Evolutionary conservation across 1,140 invertebrate genomes (phyloP).

Genomic region (Pseudoatta argentina): DNA sequence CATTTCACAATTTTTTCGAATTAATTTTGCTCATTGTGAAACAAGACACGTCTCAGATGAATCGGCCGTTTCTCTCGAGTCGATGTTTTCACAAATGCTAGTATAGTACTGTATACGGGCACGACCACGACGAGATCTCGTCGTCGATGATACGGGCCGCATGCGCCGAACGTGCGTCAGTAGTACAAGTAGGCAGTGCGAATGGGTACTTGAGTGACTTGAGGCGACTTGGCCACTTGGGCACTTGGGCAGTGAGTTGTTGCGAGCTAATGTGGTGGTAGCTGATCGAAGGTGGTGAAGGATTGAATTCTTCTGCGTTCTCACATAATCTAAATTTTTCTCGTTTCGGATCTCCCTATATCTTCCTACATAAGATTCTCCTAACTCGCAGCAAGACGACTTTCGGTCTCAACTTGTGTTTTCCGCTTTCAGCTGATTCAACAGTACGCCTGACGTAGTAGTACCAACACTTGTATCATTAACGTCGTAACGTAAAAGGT

Average conservation of each 20-base stretch:
- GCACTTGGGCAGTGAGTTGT: slow-evolving; percentile 24
- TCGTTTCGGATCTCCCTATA: slow-evolving; percentile 13
- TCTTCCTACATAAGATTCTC: neutral
- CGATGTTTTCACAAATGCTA: slow-evolving; percentile 46
- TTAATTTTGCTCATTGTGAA: neutral
- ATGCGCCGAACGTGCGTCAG: slow-evolving; percentile 32
- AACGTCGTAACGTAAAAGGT: slow-evolving; percentile 67
- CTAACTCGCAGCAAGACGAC: neutral
- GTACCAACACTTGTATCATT: slow-evolving; percentile 54
- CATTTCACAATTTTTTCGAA: neutral
- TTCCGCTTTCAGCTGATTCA: slow-evolving; percentile 76
- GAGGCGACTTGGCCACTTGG: no score
- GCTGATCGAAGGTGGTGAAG: no score
- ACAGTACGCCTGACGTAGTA: slow-evolving; percentile 65
- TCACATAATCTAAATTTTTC: slow-evolving; percentile 15
- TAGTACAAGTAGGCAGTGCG: neutral
- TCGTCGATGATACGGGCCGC: neutral
- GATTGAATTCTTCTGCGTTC: neutral
- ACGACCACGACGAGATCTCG: no score
- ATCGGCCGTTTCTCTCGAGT: neutral
- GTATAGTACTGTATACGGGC: neutral
- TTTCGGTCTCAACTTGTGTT: neutral
- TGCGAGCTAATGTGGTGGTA: no score
- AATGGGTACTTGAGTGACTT: no score
- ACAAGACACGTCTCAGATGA: neutral